A percentile compares a stretch with the other conserved stretches of the same genome.
Conservation (phyloP, 2,113 vertebrate species). For the Percina caprodes region DNA sequence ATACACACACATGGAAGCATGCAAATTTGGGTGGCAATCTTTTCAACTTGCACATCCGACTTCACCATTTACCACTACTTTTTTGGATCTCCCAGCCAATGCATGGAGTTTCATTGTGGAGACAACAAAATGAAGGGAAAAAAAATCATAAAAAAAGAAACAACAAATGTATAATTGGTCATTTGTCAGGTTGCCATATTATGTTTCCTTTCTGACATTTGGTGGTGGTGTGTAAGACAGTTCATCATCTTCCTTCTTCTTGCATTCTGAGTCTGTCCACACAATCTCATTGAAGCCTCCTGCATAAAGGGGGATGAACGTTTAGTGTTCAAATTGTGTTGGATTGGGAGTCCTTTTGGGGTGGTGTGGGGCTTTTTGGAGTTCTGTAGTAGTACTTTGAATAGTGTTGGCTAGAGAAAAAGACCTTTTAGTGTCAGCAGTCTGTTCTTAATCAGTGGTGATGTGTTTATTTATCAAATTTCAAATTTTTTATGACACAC, state of each 20-base stretch:
- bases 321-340: conserved; percentile 63
- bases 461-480: conserved; percentile 64
- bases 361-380: conserved; percentile 15
- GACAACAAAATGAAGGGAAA: conserved; percentile 68
- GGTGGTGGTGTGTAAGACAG: conserved; percentile 69
- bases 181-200: conserved; percentile 75
- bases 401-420: conserved; percentile 74
- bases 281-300: conserved; percentile 71
- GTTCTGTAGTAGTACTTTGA: conserved; percentile 75
- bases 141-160: conserved; percentile 54
- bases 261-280: conserved; percentile 74
- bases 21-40: conserved; percentile 52
- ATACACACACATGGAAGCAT: conserved; percentile 42
- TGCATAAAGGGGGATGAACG: conserved; percentile 46
- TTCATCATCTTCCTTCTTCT: conserved; percentile 71
- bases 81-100: conserved; percentile 77
- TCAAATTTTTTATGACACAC: conserved; percentile 77
- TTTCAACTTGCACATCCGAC: conserved; percentile 45
- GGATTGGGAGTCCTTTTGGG: conserved; percentile 63
- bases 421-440: conserved; percentile 80
- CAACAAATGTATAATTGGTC: conserved; percentile 77
- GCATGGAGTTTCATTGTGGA: conserved; percentile 80
- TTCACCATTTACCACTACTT: conserved; percentile 48
- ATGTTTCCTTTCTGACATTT: conserved; percentile 72
- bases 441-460: conserved; percentile 72